Conservation (phyloP, 2,888 invertebrate species). For the Rhopalosiphum nymphaeae region DNA sequence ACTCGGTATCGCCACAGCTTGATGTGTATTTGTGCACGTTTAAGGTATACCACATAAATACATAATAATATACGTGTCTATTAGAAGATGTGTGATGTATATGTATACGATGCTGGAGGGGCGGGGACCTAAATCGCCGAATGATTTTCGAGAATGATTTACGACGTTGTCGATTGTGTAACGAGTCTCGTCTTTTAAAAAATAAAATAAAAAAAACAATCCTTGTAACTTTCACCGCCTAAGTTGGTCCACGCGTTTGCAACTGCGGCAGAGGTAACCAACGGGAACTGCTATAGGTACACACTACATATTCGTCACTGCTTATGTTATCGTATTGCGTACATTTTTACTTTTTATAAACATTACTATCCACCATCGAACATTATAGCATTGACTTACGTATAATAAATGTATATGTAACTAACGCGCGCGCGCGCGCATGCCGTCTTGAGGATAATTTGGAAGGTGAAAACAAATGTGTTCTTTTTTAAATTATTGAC, state of each 20-base stretch:
- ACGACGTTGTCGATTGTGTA: slow-evolving; percentile 50
- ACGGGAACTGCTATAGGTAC: slow-evolving; percentile 52
- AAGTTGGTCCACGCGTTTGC: slow-evolving; percentile 44
- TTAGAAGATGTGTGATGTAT: background rate
- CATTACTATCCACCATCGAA: background rate
- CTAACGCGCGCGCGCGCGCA: background rate
- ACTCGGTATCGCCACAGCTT: background rate
- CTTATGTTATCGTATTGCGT: slow-evolving; percentile 17
- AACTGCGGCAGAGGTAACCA: slow-evolving; percentile 38
- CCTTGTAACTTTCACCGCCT: slow-evolving; percentile 49
- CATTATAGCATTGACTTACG: background rate
- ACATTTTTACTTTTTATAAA: background rate
- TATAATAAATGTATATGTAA: background rate
- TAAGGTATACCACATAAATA: background rate
- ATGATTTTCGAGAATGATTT: slow-evolving; percentile 52
- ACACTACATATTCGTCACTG: background rate
- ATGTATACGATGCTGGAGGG: background rate
- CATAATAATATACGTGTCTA: background rate
- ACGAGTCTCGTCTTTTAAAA: slow-evolving; percentile 29
- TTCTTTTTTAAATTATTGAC: background rate
- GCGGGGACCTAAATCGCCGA: slow-evolving; percentile 19
- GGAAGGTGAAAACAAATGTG: background rate
- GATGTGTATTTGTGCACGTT: background rate
- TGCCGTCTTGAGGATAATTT: background rate
- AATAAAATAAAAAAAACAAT: slow-evolving; percentile 57